These are phyloP conservation scores for Melipona beecheii DNA, from an alignment of 2,888 invertebrate species.

Conservation along the genomic window DNA sequence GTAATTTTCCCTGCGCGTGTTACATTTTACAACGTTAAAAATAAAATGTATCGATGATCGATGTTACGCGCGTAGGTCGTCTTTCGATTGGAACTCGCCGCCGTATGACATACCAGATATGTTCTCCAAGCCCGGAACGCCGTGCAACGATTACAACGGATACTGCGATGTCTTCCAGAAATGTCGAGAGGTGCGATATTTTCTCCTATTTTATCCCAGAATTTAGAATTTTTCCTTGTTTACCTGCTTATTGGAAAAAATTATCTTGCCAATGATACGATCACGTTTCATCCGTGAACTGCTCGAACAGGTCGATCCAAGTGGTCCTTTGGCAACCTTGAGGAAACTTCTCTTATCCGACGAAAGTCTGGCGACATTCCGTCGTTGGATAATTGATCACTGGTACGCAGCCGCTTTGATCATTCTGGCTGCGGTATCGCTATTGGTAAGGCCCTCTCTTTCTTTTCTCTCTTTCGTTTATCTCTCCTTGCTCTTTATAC, in stretches of 20 bases:
- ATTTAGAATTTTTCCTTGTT: no score
- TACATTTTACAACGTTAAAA: not conserved
- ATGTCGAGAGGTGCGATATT: constrained; percentile 89
- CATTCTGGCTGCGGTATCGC: constrained; percentile 89
- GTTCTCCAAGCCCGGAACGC: constrained; percentile 96
- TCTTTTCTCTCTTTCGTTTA: no score
- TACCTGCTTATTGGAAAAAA: no score
- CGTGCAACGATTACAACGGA: constrained; percentile 97
- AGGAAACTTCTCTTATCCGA: constrained; percentile 94
- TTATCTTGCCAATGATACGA: not conserved
- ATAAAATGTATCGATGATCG: not conserved
- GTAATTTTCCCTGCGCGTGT: not conserved
- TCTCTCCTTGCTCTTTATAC: not conserved
- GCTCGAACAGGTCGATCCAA: constrained; percentile 90
- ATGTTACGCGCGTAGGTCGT: constrained; percentile 86
- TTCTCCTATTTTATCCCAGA: not conserved
- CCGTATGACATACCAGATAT: constrained; percentile 97
- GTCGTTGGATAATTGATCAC: constrained; percentile 93
- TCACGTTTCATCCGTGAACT: not conserved
- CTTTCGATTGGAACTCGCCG: constrained; percentile 94
- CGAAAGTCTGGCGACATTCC: constrained; percentile 95
- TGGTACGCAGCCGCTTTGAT: constrained; percentile 96
- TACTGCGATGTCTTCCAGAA: constrained; percentile 90
- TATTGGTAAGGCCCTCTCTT: constrained; percentile 89
- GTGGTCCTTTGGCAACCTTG: constrained; percentile 95